Base-by-base conservation (phyloP, 2,113 vertebrate species). In the Triplophysa tibetana region DNA sequence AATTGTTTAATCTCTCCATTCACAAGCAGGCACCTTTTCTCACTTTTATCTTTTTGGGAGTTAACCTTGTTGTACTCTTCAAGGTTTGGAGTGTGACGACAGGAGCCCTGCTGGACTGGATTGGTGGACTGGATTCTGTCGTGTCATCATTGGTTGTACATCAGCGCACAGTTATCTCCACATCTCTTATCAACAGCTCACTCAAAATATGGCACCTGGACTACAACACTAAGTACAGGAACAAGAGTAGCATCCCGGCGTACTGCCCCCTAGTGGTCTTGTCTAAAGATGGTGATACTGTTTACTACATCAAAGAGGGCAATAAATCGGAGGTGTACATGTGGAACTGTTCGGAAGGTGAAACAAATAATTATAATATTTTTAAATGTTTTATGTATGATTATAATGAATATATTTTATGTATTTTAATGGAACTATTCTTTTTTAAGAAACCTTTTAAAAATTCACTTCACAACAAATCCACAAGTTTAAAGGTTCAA, bases 41-140 rank as follows among this genome's bases (percentile, higher is more conserved):
- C 21, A 45, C 1, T 19, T 19, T 9, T 1, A 62, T 62, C 23
- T 13, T 48, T 10, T 24, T 16, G 9, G 23, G 23, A 24, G 8
- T 43, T 74, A 21, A 62, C 61, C 43, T 12, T n/a, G 8, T 45
- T 26, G 41, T 10, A 1, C 78, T 64, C 33, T 72, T 66, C 11
- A 82, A 96, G 96, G 88, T 95, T 60, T 96, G 95, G 95, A 94
- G 91, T 3, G 86, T 96, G 65, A 91, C 91, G 12, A 92, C 91
- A 2, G 94, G 93, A 0, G 60, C 85, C 0, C 86, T 95, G 82
- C 70, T 90, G 48, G 92, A 92, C 24, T n/a, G 84, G 0, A 83
- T 95, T 2, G 87, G 90, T 48, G 92, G 92, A 0, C 85, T 87
- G 0, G 91, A 92, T 2, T 87, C 88, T 17, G 87, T 93, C 0